phyloP scores from a whole-genome alignment of 2,797 vertebrate species.

The Microctenopoma lineatum region DNA sequence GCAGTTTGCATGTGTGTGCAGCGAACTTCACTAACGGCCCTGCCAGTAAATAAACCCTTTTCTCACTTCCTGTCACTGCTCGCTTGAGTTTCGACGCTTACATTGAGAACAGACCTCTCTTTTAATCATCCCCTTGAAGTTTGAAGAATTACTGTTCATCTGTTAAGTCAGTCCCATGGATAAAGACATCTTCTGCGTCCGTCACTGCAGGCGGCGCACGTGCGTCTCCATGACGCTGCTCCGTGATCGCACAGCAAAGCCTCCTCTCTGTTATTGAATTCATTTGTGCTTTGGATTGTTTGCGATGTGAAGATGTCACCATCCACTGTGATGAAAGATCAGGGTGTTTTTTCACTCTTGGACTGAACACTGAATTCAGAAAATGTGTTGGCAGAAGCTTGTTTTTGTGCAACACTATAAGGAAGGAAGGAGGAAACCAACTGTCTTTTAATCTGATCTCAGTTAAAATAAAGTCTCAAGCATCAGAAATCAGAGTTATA shows the following conservation, averaged over 20 bases:
- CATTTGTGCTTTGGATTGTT: neutral
- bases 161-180: conserved; percentile 30
- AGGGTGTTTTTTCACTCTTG: neutral
- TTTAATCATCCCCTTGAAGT: neutral
- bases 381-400: no score
- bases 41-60: no score
- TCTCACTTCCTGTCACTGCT: neutral
- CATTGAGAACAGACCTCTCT: conserved; percentile 16
- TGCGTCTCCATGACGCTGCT: conserved; percentile 35
- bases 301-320: no score
- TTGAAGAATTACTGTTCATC: conserved; percentile 36
- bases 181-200: conserved; percentile 52
- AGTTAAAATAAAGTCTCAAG: no score
- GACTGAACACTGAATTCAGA: no score
- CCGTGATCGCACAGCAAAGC: conserved; percentile 32
- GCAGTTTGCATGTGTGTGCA: conserved; percentile 20
- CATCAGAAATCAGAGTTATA: no score
- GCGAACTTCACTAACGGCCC: neutral
- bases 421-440: no score
- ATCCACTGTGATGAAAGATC: no score
- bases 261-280: conserved; percentile 9
- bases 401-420: no score
- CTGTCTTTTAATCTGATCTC: no score
- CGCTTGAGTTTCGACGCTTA: neutral
- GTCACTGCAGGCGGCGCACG: conserved; percentile 34